Percentiles rank a stretch among this genome's conserved stretches.
Evolutionary conservation across 2,888 invertebrate genomes (phyloP).

Genomic region (Heliothis peltigera): DNA sequence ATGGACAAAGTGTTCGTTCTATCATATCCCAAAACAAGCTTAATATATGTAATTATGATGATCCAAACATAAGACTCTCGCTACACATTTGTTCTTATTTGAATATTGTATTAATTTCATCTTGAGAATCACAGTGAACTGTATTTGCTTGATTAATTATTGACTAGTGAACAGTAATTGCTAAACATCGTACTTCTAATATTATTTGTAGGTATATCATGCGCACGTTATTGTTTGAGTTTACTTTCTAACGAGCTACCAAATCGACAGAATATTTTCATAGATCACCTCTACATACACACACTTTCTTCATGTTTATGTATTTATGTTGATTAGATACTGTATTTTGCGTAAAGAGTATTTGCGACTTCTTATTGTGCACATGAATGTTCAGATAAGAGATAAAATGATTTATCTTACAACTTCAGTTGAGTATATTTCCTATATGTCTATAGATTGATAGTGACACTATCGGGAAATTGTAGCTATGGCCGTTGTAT

Average conservation of each 20-base stretch:
- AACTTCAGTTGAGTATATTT: conserved; percentile 19
- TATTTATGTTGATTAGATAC: conserved; percentile 55
- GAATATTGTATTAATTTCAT: conserved; percentile 33
- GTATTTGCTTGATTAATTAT: conserved; percentile 46
- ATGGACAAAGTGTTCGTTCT: conserved; percentile 6
- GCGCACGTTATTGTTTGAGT: conserved; percentile 41
- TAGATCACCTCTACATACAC: conserved; percentile 43
- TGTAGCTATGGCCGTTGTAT: conserved; percentile 29
- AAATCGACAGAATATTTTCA: conserved; percentile 54
- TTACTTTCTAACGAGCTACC: conserved; percentile 56
- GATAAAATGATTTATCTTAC: conserved; percentile 38
- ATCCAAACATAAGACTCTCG: conserved; percentile 8
- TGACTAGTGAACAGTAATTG: conserved; percentile 38
- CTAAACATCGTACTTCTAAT: conserved; percentile 36
- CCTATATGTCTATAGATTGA: conserved; percentile 32
- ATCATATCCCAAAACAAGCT: conserved; percentile 1
- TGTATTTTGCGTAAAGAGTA: conserved; percentile 48
- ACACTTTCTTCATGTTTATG: conserved; percentile 58
- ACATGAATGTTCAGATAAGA: conserved; percentile 34
- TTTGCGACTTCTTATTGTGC: conserved; percentile 39
- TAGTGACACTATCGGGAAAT: conserved; percentile 44
- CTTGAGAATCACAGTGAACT: conserved; percentile 12
- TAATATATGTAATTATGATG: conserved; percentile 15
- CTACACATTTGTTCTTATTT: conserved; percentile 13
- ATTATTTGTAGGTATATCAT: conserved; percentile 44